Evolutionary conservation across 2,888 invertebrate genomes (phyloP).

Genomic region (Standfussiana lucernea): DNA sequence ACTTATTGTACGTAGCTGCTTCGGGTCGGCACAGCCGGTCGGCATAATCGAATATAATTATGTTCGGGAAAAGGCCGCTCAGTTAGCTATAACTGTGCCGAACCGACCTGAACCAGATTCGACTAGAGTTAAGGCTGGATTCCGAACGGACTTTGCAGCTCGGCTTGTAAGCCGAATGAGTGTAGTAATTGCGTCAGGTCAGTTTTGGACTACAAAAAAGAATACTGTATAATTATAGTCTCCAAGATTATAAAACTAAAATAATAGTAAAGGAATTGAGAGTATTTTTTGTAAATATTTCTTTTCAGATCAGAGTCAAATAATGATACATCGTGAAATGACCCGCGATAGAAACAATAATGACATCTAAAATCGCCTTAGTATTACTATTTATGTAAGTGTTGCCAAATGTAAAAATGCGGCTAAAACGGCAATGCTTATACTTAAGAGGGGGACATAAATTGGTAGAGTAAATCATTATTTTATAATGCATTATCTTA

Average conservation of each 20-base stretch:
- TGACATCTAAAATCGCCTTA: not conserved
- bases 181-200: not conserved
- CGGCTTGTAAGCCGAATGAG: not conserved
- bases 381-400: not conserved
- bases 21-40: not conserved
- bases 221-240: not conserved
- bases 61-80: not conserved
- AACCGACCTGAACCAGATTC: not conserved
- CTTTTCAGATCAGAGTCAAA: conserved; percentile 5
- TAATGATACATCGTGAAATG: not conserved
- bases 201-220: not conserved
- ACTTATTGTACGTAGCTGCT: too few relatives aligned
- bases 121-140: not conserved
- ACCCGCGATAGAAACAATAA: not conserved
- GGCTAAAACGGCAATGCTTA: not conserved
- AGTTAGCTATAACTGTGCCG: not conserved
- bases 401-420: conserved; percentile 15
- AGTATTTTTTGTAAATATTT: not conserved
- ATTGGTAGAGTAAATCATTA: not conserved
- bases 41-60: not conserved
- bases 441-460: not conserved
- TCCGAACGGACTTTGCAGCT: not conserved
- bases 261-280: too few relatives aligned
- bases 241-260: conserved; percentile 10
- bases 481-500: not conserved